A percentile compares a stretch with the other conserved stretches of the same genome.
These are phyloP conservation scores for Ailuropoda melanoleuca DNA, from an alignment of 2,113 vertebrate species.

Conservation along the genomic window DNA sequence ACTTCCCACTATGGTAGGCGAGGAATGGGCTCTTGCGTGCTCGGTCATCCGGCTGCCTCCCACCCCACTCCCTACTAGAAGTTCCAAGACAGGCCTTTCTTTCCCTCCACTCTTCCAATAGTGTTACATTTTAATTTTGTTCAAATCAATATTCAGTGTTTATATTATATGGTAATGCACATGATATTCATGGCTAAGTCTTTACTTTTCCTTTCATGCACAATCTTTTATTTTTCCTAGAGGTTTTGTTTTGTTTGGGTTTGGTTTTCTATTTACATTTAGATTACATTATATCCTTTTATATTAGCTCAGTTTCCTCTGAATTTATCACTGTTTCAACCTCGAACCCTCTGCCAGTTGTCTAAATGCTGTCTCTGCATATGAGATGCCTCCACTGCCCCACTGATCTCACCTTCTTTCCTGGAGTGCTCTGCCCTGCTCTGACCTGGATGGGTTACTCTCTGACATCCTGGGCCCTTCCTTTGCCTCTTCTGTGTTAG, in stretches of 20 bases:
- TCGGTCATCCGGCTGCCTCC: fast-evolving
- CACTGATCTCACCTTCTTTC: background rate
- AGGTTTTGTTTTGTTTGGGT: conserved; percentile 40
- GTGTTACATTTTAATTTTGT: conserved; percentile 54
- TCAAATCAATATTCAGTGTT: conserved; percentile 64
- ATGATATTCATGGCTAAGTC: conserved; percentile 56
- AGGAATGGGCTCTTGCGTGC: background rate
- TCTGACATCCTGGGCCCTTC: background rate
- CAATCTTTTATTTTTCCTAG: conserved; percentile 33
- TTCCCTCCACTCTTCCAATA: background rate
- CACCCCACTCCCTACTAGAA: background rate
- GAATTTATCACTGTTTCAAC: conserved; percentile 35
- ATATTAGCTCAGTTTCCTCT: conserved; percentile 44
- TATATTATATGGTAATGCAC: conserved; percentile 50
- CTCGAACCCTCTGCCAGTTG: background rate
- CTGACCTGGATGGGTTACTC: background rate
- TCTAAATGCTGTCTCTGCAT: background rate
- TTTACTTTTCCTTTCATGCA: conserved; percentile 51
- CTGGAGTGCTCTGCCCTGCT: background rate
- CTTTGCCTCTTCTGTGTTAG: background rate
- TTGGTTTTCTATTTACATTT: conserved; percentile 70
- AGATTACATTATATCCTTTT: conserved; percentile 63
- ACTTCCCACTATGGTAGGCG: background rate
- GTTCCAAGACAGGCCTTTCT: background rate
- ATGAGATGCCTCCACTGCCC: background rate